phyloP scores from a whole-genome alignment of 2,113 vertebrate species.

The Cyprinus carpio region DNA sequence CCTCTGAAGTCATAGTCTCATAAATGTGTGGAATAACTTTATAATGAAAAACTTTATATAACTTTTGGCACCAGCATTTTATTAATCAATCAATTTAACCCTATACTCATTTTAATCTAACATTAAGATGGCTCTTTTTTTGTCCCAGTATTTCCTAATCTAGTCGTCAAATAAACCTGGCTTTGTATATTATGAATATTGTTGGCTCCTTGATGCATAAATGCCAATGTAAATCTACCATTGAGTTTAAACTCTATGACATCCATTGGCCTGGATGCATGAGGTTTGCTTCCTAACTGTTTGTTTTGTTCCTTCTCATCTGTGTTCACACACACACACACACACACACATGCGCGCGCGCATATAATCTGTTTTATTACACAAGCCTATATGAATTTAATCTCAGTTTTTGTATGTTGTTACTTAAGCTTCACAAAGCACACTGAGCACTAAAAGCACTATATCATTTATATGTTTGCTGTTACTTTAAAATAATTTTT shows the following conservation, averaged over 20 bases:
- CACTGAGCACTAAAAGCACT: not conserved
- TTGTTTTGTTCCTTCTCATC: not conserved
- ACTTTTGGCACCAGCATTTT: not conserved
- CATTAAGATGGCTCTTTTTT: not conserved
- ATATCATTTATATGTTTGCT: too few relatives aligned
- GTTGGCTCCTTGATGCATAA: not conserved
- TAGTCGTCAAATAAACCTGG: not conserved
- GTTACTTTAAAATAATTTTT: too few relatives aligned
- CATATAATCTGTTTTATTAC: not conserved
- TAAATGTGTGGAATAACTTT: slow-evolving; percentile 4
- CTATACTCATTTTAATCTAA: not conserved
- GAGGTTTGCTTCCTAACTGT: not conserved
- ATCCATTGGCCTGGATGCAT: not conserved
- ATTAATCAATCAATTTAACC: not conserved
- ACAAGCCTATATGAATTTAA: not conserved
- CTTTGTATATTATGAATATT: not conserved
- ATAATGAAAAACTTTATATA: slow-evolving; percentile 3
- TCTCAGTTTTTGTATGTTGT: not conserved
- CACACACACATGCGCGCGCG: not conserved
- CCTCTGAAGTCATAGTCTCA: not conserved
- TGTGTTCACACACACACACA: not conserved
- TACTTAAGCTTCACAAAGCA: not conserved
- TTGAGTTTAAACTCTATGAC: not conserved
- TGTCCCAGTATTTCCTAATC: not conserved
- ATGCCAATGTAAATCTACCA: not conserved